Evolutionary conservation across 2,888 invertebrate species (phyloP).

Genomic region (Synanthedon vespiformis): DNA sequence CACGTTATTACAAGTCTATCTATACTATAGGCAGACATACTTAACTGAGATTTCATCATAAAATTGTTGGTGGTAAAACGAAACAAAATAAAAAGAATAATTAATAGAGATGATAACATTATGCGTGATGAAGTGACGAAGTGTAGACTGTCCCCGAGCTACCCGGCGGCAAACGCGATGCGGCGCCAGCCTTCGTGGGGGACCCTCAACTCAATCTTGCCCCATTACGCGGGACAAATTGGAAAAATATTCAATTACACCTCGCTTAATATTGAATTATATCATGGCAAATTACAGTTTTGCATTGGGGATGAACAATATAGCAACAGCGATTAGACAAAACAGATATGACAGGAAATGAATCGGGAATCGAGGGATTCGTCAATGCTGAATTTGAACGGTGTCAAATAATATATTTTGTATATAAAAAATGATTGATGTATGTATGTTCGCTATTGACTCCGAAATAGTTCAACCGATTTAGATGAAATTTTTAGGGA

Average conservation of each 20-base stretch:
- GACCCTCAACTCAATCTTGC: slow-evolving; percentile 69
- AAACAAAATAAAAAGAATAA: slow-evolving; percentile 8
- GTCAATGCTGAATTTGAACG: too few relatives aligned
- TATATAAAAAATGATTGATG: too few relatives aligned
- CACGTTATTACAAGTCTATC: too few relatives aligned
- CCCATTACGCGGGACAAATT: slow-evolving; percentile 70
- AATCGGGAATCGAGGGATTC: too few relatives aligned
- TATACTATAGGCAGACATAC: too few relatives aligned
- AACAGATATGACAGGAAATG: not conserved
- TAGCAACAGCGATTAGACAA: not conserved
- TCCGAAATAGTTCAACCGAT: too few relatives aligned
- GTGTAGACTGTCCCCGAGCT: slow-evolving; percentile 1
- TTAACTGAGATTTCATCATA: too few relatives aligned
- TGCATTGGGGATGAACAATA: slow-evolving; percentile 34
- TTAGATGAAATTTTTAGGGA: too few relatives aligned
- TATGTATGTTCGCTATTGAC: too few relatives aligned
- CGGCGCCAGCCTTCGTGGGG: slow-evolving; percentile 28
- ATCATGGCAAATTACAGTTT: slow-evolving; percentile 66
- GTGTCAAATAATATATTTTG: too few relatives aligned
- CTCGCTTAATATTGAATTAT: slow-evolving; percentile 69
- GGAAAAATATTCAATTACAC: slow-evolving; percentile 71
- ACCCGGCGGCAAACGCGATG: slow-evolving; percentile 10
- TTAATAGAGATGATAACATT: slow-evolving; percentile 28
- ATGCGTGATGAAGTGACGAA: slow-evolving; percentile 25
- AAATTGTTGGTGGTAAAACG: too few relatives aligned